Evolutionary conservation across 2,797 vertebrate genomes (phyloP), one percentile per base, ranked within the genome.

Genomic region (Echeneis naucrates): DNA sequence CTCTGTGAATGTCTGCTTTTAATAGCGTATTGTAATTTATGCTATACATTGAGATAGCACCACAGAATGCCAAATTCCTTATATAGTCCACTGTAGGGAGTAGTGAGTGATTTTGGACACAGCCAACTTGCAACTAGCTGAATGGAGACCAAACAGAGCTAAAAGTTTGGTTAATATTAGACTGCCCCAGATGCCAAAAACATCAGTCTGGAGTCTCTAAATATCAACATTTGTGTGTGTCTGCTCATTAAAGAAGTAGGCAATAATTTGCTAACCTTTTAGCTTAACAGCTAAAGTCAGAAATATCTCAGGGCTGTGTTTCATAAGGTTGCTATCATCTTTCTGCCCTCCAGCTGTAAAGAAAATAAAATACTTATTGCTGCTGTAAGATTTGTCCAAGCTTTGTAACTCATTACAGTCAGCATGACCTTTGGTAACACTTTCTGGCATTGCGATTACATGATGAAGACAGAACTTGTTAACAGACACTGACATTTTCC

Each of bases 251-350:
- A 63, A 53, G 33, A 54, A 17, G 10, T 51, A 56, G 30, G 27
- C 23, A 13, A 26, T 8, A 51, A 26, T 16, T 37, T 45, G 30
- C 17, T 6, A 16, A 45, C 16, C 50, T 9, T 47, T 57, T 58
- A 45, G 35, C 51, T 16, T 21, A 53, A 42, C 12, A 3, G 50
- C 37, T 65, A 30, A 69, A 52, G 40, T 55, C 32, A 44, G 8
- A 38, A 12, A n/a, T 56, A 56, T 64, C 37, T 77, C 62, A 71
- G 62, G 61, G 54, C 51, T 26, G 48, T 33, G 40, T 67, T 69
- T 74, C 47, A 64, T 24, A 59, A n/a, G 48, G 32, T 52, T 40
- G 13, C 53, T 19, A 48, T 32, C 23, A 21, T 24, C 5, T 26
- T 50, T 16, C 48, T 50, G 23, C 23, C 48, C 48, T 16, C 24